Conservation (phyloP, 2,113 vertebrate species). For the Montifringilla adamsi region DNA sequence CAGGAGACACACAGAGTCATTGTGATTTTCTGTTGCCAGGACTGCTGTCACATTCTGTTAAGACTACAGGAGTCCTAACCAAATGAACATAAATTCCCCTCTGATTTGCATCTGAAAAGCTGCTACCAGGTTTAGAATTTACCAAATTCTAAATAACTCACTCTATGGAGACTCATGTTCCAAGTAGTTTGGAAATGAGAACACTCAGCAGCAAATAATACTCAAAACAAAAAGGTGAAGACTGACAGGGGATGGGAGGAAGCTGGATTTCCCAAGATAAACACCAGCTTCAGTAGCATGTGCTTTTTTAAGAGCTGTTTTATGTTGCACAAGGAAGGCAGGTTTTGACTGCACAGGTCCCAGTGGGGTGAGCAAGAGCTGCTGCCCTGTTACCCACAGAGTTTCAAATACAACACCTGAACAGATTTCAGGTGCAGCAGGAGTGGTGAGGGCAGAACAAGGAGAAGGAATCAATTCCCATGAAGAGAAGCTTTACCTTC, state of each 20-base stretch:
- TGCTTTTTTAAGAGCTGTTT: neutral
- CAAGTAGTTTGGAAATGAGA: neutral
- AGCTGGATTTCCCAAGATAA: neutral
- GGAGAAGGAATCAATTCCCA: neutral
- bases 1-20: neutral
- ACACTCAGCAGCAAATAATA: neutral
- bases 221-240: neutral
- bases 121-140: neutral
- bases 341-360: neutral
- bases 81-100: neutral
- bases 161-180: neutral
- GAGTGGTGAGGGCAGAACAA: neutral
- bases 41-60: neutral
- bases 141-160: neutral
- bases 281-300: neutral
- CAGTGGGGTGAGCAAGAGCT: neutral
- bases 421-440: neutral
- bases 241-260: neutral
- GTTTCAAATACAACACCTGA: neutral
- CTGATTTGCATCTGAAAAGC: neutral
- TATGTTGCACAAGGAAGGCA: neutral
- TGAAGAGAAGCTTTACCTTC: neutral
- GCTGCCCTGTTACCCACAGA: neutral
- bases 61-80: neutral
- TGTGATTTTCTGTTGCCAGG: neutral